Conservation (phyloP, 2,797 vertebrate species). For the Pelodytes ibericus region DNA sequence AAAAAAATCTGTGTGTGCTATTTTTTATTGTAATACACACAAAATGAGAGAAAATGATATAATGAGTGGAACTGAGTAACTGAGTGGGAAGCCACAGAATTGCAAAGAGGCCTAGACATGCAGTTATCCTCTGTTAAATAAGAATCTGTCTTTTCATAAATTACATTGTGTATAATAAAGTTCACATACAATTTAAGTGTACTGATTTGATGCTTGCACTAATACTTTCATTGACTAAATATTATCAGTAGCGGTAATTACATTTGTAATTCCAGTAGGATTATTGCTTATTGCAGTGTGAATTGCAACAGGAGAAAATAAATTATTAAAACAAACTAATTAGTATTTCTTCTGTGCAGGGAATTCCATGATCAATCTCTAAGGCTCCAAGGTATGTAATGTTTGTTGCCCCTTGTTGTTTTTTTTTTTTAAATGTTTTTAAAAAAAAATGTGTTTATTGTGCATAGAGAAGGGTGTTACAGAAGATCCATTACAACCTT, state of each 20-base stretch:
- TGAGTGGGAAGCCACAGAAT: no score
- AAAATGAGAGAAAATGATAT: no score
- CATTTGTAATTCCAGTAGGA: constrained; percentile 58
- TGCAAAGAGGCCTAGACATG: no score
- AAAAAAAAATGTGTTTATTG: neutral
- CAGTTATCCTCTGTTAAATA: no score
- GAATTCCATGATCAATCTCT: constrained; percentile 60
- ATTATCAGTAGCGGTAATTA: constrained; percentile 56
- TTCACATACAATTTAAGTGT: neutral
- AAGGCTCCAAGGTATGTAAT: constrained; percentile 58
- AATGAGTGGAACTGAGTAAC: no score
- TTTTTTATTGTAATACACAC: no score
- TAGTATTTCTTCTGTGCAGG: constrained; percentile 62
- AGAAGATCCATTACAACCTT: no score
- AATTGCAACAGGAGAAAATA: constrained; percentile 52
- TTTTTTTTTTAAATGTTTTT: neutral
- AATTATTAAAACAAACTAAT: constrained; percentile 63
- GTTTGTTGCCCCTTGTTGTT: neutral
- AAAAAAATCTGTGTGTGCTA: no score
- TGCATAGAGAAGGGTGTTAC: no score
- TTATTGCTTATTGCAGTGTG: constrained; percentile 51
- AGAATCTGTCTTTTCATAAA: no score
- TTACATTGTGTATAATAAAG: neutral
- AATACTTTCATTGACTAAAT: constrained; percentile 57
- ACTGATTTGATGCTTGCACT: constrained; percentile 49